phyloP scores from a whole-genome alignment of 2,113 vertebrate genomes.

The Abramis brama region DNA sequence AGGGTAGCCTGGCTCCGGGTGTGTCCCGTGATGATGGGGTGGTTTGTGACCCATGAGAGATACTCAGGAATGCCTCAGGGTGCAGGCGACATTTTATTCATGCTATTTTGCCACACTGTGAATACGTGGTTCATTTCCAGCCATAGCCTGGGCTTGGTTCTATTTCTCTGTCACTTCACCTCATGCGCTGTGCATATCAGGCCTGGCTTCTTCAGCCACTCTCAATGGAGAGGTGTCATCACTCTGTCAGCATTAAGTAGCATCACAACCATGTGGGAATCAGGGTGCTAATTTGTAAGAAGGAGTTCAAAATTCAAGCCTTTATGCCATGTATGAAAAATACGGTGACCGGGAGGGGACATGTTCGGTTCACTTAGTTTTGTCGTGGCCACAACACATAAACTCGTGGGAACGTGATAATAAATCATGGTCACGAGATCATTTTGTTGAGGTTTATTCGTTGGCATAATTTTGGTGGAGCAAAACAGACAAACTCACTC shows the following conservation, averaged over 20 bases:
- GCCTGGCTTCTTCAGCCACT: conserved; percentile 2
- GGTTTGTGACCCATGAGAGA: conserved; percentile 47
- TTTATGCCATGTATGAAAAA: background rate
- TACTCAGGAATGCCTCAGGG: conserved; percentile 63
- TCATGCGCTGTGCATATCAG: background rate
- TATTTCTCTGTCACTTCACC: conserved; percentile 51
- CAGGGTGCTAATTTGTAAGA: background rate
- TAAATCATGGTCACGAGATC: too few relatives aligned
- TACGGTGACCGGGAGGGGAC: too few relatives aligned
- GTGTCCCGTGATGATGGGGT: conserved; percentile 22
- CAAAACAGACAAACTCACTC: background rate
- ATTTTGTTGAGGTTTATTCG: background rate
- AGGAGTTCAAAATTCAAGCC: background rate
- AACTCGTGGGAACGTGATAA: too few relatives aligned
- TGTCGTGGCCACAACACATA: too few relatives aligned
- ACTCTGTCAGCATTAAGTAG: conserved; percentile 11
- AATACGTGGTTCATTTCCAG: conserved; percentile 60
- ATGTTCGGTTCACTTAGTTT: too few relatives aligned
- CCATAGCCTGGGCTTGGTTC: conserved; percentile 55
- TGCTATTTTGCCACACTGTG: conserved; percentile 60
- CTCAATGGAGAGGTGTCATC: conserved; percentile 39
- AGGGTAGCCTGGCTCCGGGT: background rate
- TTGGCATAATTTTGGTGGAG: background rate
- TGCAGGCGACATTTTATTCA: conserved; percentile 69
- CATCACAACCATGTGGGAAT: conserved; percentile 17